Evolutionary conservation across 1,140 invertebrate genomes (phyloP).

Genomic region (Scaptomyza montana): DNA sequence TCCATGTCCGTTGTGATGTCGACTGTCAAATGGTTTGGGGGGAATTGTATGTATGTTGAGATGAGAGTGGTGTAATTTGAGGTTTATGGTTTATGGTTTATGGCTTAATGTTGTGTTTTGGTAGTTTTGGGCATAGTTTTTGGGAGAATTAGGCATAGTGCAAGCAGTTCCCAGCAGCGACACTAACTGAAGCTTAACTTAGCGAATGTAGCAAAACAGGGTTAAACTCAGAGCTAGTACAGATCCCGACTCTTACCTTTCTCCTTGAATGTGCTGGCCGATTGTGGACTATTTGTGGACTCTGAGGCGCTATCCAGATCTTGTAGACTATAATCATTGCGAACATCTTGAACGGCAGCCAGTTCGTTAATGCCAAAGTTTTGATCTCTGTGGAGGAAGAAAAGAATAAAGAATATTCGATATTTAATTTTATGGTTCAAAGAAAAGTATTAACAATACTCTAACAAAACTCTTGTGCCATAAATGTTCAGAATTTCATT

Average conservation of each 20-base stretch:
- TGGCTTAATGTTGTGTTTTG: neutral
- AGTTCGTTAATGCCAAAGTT: conserved; percentile 86
- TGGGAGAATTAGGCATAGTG: conserved; percentile 72
- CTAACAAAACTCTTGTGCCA: no score
- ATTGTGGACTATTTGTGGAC: conserved; percentile 75
- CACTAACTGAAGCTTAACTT: conserved; percentile 63
- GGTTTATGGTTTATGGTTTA: conserved; percentile 45
- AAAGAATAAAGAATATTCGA: neutral
- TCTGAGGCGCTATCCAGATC: conserved; percentile 84
- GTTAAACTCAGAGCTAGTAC: neutral
- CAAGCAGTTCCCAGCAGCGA: conserved; percentile 75
- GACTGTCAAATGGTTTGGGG: conserved; percentile 65
- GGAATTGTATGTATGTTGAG: conserved; percentile 35
- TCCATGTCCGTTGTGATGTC: conserved; percentile 84
- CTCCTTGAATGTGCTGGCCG: conserved; percentile 84
- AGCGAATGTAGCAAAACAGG: conserved; percentile 7
- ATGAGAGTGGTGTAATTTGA: conserved; percentile 36
- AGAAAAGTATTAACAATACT: no score
- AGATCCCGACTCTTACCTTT: conserved; percentile 84
- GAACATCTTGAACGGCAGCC: conserved; percentile 84
- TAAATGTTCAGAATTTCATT: no score
- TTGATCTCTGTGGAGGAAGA: conserved; percentile 83
- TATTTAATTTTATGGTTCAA: no score
- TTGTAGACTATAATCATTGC: conserved; percentile 85
- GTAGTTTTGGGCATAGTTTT: neutral